Evolutionary conservation across 1,140 invertebrate genomes (phyloP).

Genomic region (Augochlora pura): DNA sequence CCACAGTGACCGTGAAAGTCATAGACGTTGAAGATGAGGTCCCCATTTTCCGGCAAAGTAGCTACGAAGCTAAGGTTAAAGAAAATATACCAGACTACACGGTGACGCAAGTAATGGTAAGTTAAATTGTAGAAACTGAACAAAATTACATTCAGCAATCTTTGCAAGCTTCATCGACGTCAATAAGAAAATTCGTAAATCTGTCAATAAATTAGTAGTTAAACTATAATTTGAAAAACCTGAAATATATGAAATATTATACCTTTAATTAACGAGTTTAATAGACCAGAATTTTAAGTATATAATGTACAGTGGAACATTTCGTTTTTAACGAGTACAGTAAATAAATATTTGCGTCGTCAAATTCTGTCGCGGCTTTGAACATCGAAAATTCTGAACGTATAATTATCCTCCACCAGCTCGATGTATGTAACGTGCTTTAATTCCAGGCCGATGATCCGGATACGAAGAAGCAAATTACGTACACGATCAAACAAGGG

Average conservation of each 20-base stretch:
- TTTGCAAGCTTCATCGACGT: no score
- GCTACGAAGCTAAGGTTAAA: constrained; percentile 89
- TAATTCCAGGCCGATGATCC: constrained; percentile 86
- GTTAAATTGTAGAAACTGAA: not conserved
- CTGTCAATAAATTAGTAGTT: no score
- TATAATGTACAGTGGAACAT: no score
- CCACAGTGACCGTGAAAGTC: constrained; percentile 90
- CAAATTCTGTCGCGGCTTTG: not conserved
- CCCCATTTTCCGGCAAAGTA: constrained; percentile 87
- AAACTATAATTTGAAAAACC: no score
- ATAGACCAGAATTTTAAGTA: no score
- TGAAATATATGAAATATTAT: no score
- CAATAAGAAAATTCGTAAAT: no score
- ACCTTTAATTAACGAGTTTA: no score
- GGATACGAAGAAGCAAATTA: constrained; percentile 89
- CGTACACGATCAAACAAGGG: constrained; percentile 91
- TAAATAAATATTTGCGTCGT: constrained; percentile 8
- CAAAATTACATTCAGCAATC: no score
- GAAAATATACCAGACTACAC: constrained; percentile 90
- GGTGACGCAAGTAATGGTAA: constrained; percentile 86
- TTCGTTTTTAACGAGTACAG: not conserved
- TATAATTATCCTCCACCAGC: constrained; percentile 15
- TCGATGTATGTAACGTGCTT: constrained; percentile 49
- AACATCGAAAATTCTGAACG: constrained; percentile 19
- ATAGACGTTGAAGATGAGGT: constrained; percentile 91